These are phyloP conservation scores for Hetaerina titia DNA, from an alignment of 2,888 invertebrate genomes.

Conservation along the genomic window DNA sequence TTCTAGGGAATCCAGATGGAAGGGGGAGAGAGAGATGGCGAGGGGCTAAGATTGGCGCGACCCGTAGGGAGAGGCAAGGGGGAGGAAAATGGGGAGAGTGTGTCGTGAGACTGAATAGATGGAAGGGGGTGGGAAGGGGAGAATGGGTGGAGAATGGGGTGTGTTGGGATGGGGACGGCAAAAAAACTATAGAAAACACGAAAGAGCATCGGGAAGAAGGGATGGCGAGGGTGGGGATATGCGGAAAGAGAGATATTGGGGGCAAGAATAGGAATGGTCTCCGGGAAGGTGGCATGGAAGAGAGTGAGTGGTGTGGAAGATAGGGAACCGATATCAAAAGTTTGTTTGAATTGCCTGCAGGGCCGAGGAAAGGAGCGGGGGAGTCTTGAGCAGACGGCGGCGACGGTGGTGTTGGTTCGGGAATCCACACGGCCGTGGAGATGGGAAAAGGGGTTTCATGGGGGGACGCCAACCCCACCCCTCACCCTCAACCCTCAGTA, in stretches of 20 bases:
- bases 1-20: not conserved
- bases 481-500: not conserved
- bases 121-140: not conserved
- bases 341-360: conserved; percentile 67
- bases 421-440: not conserved
- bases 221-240: not conserved
- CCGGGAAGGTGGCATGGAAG: not conserved
- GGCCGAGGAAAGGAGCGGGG: conserved; percentile 36
- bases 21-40: not conserved
- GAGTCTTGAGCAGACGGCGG: not conserved
- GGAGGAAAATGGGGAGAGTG: not conserved
- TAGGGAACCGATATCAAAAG: conserved; percentile 64
- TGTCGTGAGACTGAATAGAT: not conserved
- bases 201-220: not conserved
- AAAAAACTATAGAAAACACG: conserved; percentile 5
- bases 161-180: not conserved
- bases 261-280: not conserved
- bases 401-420: not conserved
- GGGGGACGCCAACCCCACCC: not conserved
- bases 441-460: not conserved
- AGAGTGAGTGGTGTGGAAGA: conserved; percentile 27
- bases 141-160: not conserved
- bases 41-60: conserved; percentile 7
- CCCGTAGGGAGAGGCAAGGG: not conserved
- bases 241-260: conserved; percentile 41